Percentiles rank a stretch among this genome's conserved stretches.
Conservation (phyloP, 2,113 vertebrate genomes). For the Hyperoodon ampullatus region DNA sequence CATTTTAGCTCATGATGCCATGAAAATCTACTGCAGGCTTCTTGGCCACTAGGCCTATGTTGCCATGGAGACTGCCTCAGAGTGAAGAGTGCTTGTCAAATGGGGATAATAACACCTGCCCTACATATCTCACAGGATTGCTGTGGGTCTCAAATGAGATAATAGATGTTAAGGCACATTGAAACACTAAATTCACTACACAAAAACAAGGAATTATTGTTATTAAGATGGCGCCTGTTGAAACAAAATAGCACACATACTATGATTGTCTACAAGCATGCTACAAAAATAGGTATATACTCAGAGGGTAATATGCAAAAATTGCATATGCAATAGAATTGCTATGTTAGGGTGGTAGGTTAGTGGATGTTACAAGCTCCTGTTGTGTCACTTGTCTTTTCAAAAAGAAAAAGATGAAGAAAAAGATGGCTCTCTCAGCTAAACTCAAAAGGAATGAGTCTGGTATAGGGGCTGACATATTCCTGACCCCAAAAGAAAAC, state of each 20-base stretch:
- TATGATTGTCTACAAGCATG: neutral
- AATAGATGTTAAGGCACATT: slow-evolving; percentile 54
- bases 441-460: neutral
- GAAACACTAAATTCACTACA: slow-evolving; percentile 43
- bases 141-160: slow-evolving; percentile 57
- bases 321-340: neutral
- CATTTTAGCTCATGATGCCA: slow-evolving; percentile 69
- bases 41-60: slow-evolving; percentile 63
- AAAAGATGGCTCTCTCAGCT: slow-evolving; percentile 22
- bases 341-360: neutral
- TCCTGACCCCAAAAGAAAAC: slow-evolving; percentile 19
- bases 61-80: slow-evolving; percentile 64
- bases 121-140: slow-evolving; percentile 66
- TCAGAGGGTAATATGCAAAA: slow-evolving; percentile 19
- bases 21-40: slow-evolving; percentile 69
- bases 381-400: neutral
- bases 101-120: slow-evolving; percentile 55
- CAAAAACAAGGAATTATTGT: slow-evolving; percentile 60
- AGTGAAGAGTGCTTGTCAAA: slow-evolving; percentile 64
- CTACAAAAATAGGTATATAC: neutral
- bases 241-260: slow-evolving; percentile 41
- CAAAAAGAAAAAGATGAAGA: slow-evolving; percentile 39
- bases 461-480: neutral
- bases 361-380: neutral
- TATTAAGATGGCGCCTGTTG: slow-evolving; percentile 60